Conservation (phyloP, 92 coral and sea anemone genomes). For the Pocillopora grandis region DNA sequence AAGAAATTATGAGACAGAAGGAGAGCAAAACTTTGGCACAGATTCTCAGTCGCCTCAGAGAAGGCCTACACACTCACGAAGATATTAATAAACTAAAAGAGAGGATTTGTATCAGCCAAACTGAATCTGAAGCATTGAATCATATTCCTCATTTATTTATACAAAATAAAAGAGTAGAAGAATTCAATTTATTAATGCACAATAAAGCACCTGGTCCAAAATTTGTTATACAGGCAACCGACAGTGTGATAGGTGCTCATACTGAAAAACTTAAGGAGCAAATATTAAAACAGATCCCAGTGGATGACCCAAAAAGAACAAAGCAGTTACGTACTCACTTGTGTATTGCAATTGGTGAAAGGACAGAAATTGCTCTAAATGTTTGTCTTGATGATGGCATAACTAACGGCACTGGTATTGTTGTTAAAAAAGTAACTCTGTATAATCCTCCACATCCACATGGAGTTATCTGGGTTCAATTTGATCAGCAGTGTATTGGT, state of each 20-base stretch:
- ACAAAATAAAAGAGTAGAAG: conserved; percentile 39
- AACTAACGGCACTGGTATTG: conserved; percentile 26
- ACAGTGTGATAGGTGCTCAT: conserved; percentile 44
- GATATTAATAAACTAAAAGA: conserved; percentile 33
- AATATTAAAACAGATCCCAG: conserved; percentile 1
- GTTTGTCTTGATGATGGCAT: conserved; percentile 31
- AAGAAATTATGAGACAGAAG: too few relatives aligned
- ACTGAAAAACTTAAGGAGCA: conserved; percentile 21
- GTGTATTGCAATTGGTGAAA: conserved; percentile 16
- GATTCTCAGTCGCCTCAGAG: too few relatives aligned
- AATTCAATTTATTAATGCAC: conserved; percentile 37
- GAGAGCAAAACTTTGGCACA: too few relatives aligned
- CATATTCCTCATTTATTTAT: conserved; percentile 44
- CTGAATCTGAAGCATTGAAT: background rate
- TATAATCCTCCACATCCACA: conserved; percentile 10
- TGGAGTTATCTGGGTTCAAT: conserved; percentile 21
- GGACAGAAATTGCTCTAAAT: conserved; percentile 27
- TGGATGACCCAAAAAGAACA: conserved; percentile 3
- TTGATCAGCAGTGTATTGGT: conserved; percentile 24
- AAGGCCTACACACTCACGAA: conserved; percentile 25
- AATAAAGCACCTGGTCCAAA: conserved; percentile 35
- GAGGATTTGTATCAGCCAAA: conserved; percentile 1
- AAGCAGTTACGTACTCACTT: conserved; percentile 15
- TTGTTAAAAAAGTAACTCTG: conserved; percentile 12
- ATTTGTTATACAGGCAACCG: conserved; percentile 26